Evolutionary conservation across 2,113 vertebrate species (phyloP).

Genomic region (Phoenicopterus ruber): DNA sequence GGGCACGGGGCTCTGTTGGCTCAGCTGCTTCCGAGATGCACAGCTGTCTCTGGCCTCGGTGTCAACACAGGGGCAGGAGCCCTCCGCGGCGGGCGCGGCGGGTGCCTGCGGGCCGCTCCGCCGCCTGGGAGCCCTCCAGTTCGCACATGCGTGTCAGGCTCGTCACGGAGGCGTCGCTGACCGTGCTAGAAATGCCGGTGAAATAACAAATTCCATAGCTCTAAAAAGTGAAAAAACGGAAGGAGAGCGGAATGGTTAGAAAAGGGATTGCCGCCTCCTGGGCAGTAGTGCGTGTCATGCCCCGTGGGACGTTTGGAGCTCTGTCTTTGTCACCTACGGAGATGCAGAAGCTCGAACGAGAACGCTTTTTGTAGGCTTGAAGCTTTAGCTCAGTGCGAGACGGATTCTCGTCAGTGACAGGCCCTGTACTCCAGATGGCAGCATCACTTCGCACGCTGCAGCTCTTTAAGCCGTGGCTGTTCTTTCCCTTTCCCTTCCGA

Average conservation of each 20-base stretch:
- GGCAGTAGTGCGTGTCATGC: accelerated
- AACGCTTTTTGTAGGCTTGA: accelerated
- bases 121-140: accelerated
- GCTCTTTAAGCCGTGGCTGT: not conserved
- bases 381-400: not conserved
- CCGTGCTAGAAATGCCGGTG: no score
- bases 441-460: not conserved
- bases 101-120: accelerated
- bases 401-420: not conserved
- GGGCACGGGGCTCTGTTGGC: accelerated
- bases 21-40: accelerated
- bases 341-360: accelerated
- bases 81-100: not conserved
- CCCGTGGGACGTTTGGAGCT: accelerated
- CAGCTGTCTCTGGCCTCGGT: accelerated
- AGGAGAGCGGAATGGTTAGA: not conserved
- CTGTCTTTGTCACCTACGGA: not conserved
- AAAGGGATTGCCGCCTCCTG: not conserved
- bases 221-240: no score
- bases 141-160: not conserved
- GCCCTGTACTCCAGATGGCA: constrained; percentile 46
- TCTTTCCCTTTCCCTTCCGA: not conserved
- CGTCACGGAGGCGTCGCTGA: not conserved
- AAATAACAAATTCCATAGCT: accelerated
- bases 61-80: no score